phyloP scores from a whole-genome alignment of 1,140 invertebrate genomes.

The Wasmannia auropunctata region DNA sequence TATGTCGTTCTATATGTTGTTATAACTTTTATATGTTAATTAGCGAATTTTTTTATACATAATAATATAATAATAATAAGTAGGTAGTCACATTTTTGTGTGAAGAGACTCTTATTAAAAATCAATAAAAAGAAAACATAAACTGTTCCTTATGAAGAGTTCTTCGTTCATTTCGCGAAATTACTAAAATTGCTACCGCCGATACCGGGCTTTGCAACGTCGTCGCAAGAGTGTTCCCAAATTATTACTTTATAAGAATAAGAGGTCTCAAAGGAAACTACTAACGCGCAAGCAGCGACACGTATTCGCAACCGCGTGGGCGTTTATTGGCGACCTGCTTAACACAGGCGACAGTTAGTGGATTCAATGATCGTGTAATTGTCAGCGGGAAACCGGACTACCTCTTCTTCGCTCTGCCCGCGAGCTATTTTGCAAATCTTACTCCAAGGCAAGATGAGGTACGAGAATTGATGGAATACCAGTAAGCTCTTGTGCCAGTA shows the following conservation, averaged over 20 bases:
- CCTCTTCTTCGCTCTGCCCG: constrained; percentile 27
- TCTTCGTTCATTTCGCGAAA: background rate
- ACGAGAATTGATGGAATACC: constrained; percentile 4
- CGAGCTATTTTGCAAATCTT: constrained; percentile 25
- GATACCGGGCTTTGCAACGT: background rate
- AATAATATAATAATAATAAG: background rate
- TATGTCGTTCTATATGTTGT: too few species aligned
- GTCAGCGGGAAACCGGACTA: constrained; percentile 66
- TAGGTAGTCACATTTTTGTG: background rate
- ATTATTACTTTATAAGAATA: constrained; percentile 55
- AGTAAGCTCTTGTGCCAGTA: background rate
- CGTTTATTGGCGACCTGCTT: constrained; percentile 74
- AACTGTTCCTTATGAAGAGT: background rate
- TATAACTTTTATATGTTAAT: background rate
- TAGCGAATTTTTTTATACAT: too few species aligned
- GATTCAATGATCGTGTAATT: constrained; percentile 75
- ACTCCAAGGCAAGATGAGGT: constrained; percentile 5
- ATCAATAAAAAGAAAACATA: background rate
- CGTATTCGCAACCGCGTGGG: constrained; percentile 67
- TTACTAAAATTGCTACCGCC: constrained; percentile 8
- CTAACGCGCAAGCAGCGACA: constrained; percentile 39
- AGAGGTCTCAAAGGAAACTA: constrained; percentile 45
- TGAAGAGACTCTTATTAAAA: background rate
- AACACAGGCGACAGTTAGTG: constrained; percentile 71
- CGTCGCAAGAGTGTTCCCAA: constrained; percentile 9